Evolutionary conservation across 2,797 vertebrate species (phyloP).

Genomic region (Spheniscus humboldti): DNA sequence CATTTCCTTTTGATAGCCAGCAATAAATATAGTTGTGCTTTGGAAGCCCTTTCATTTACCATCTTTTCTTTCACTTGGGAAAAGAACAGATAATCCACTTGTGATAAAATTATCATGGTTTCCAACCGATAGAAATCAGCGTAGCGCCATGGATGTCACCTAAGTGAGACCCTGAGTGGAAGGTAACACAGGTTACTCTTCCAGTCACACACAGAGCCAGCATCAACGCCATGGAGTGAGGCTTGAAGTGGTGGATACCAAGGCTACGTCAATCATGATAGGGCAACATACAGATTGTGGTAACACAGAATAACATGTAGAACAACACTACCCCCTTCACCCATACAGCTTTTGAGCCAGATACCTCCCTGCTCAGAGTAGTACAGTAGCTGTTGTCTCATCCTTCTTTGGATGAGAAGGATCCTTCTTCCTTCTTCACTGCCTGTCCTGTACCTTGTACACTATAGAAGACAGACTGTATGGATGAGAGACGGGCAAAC

Average conservation of each 20-base stretch:
- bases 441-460: not conserved
- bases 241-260: not conserved
- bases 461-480: not conserved
- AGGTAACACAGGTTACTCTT: not conserved
- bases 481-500: not conserved
- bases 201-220: not conserved
- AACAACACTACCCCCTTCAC: not conserved
- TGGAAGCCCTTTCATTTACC: not conserved
- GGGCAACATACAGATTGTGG: not conserved
- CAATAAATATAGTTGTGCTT: not conserved
- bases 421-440: not conserved
- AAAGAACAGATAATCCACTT: not conserved
- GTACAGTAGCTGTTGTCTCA: not conserved
- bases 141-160: not conserved
- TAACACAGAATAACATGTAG: not conserved
- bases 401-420: not conserved
- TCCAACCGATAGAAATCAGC: not conserved
- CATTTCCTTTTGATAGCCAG: not conserved
- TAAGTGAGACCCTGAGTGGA: not conserved
- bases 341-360: not conserved
- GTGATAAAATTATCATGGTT: not conserved
- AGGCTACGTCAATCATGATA: not conserved
- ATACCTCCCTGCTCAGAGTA: too few relatives aligned
- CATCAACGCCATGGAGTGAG: fast-evolving
- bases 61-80: not conserved